Evolutionary conservation across 2,888 invertebrate species (phyloP), one percentile per base, ranked within the genome.

Genomic region (Lysandra bellargus): DNA sequence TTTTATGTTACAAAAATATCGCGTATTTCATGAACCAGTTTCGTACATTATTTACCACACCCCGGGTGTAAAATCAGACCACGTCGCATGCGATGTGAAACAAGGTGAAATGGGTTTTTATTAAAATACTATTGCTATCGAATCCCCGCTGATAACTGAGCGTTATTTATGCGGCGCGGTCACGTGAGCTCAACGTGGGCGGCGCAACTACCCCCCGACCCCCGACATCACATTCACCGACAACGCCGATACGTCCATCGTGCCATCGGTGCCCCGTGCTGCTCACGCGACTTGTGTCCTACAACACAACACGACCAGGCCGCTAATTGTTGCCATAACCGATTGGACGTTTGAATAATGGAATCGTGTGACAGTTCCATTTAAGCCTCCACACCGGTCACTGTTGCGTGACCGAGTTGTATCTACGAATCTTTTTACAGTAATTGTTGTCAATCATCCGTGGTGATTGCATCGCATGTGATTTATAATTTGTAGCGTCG

Each of bases 101-200:
- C 69, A 69, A 69, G 69, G 33, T 69, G 14, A 69, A 69, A 69
- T 69, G 33, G 33, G 69, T 69, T 69, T 69, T 75, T 75, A 75
- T 75, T 75, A 75, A 75, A 75, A 75, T 49, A 75, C 75, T 49
- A 75, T 44, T 75, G 44, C 49, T 75, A 75, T 75, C 75, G 44
- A 49, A 75, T 49, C 49, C 74, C 75, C 23, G 75, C 49, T 44
- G 75, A 75, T 75, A 75, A 44, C 69, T 23, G 75, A 23, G 30
- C 75, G 75, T 75, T 75, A 49, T 75, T 44, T 75, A 75, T 75
- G 75, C 44, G 49, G 44, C 23, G 75, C 30, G 49, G 75, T 44
- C 75, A 75, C 75, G 75, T 44, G 75, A 74, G 44, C n/a, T 0
- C 4, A 14, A 33, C 64, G 64, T 69, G 33, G 64, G 64, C 64